A percentile compares a stretch with the other conserved stretches of the same genome.
Conservation (phyloP, 2,888 invertebrate species). For the Gasteruption jaculator region DNA sequence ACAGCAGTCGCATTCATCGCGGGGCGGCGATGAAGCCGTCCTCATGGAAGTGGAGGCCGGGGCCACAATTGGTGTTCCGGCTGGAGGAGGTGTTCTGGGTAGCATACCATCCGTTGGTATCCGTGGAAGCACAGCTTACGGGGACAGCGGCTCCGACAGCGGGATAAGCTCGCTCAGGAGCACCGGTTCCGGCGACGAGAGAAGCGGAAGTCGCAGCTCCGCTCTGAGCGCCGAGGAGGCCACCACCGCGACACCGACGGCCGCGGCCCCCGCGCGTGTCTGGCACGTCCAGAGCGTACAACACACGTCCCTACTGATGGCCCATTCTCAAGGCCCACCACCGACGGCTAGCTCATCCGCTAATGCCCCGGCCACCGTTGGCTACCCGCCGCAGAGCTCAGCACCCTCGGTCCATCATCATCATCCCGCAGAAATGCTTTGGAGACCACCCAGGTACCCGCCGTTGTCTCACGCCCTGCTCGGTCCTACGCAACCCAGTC, state of each 20-base stretch:
- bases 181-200: slow-evolving; percentile 68
- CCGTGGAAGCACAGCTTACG: slow-evolving; percentile 42
- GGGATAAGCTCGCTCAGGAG: slow-evolving; percentile 74
- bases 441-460: slow-evolving; percentile 53
- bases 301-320: slow-evolving; percentile 60
- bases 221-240: slow-evolving; percentile 73
- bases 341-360: slow-evolving; percentile 29
- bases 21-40: slow-evolving; percentile 43
- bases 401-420: slow-evolving; percentile 31
- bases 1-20: slow-evolving; percentile 32
- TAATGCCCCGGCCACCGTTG: slow-evolving; percentile 39
- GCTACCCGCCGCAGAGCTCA: slow-evolving; percentile 37
- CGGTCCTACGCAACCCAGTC: slow-evolving; percentile 50
- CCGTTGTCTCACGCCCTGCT: slow-evolving; percentile 56
- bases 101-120: slow-evolving; percentile 42
- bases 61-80: slow-evolving; percentile 37
- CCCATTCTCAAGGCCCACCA: slow-evolving; percentile 51
- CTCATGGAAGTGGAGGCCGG: slow-evolving; percentile 46
- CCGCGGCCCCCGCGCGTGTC: slow-evolving; percentile 42
- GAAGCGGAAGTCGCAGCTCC: slow-evolving; percentile 71
- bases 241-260: slow-evolving; percentile 52
- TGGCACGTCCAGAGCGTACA: slow-evolving; percentile 62
- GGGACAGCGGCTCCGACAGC: slow-evolving; percentile 60
- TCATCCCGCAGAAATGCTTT: slow-evolving; percentile 47
- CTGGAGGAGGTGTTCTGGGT: slow-evolving; percentile 31